Evolutionary conservation across 2,113 vertebrate species (phyloP), one percentile per base, ranked within the genome.

Genomic region (Cervus canadensis): DNA sequence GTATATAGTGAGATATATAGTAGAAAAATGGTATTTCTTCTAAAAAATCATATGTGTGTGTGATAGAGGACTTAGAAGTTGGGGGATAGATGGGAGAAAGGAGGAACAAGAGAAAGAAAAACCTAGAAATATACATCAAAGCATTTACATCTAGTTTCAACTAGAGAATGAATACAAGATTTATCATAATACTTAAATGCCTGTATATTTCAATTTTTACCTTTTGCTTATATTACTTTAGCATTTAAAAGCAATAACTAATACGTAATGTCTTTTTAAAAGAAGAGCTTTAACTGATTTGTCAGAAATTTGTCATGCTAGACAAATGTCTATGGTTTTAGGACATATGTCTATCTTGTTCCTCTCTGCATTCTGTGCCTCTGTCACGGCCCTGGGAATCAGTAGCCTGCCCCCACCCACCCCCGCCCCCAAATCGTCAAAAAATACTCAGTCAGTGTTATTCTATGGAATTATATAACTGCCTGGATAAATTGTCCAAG

Each of bases 341-440:
- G 64, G 56, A 54, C 21, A 36, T 14, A 59, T n/a, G 23, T 62
- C 21, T 62, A 3, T 62, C 23, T 36, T 62, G 59, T 28, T 54
- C 56, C 23, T 84, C 21, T 76, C 17, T 30, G 36, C 54, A 43
- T 78, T 3, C 6, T 1, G 3, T 4, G 0, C 45, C 17, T 64
- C 36, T 89, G 16, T 56, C 79, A 26, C 23, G 62, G 45, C 50
- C 59, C 12, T 3, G 26, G 19, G 5, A 6, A n/a, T 13, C 23
- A 84, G 28, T 45, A 84, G 23, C n/a, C 6, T 16, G 1, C 12
- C 48, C 48, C 2, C 48, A 12, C 2, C 48, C 48, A 11, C 11
- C 11, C 12, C 3, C 1, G 0, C 45, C 6, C n/a, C 1, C 60
- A 43, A 33, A n/a, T 10, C 2, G 9, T 25, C 2, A 84, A 79